Conservation (phyloP, 2,888 invertebrate genomes). For the Eristalinus aeneus region DNA sequence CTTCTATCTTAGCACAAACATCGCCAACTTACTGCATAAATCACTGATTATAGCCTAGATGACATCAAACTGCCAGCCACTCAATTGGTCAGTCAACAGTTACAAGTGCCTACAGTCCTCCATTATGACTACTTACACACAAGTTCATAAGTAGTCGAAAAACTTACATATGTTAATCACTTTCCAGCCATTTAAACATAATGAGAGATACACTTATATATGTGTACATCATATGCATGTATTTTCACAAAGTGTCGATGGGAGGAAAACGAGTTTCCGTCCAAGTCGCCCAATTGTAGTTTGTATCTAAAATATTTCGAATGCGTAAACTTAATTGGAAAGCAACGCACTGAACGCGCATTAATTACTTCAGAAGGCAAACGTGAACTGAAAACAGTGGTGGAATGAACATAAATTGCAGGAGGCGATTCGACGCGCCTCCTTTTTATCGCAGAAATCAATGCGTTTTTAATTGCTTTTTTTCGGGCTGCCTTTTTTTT, state of each 20-base stretch:
- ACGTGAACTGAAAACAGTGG: slow-evolving; percentile 13
- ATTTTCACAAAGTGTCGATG: background rate
- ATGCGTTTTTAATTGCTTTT: slow-evolving; percentile 69
- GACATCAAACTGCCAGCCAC: slow-evolving; percentile 16
- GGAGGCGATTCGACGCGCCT: slow-evolving; percentile 65
- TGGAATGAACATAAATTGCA: slow-evolving; percentile 63
- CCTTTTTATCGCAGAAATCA: slow-evolving; percentile 69
- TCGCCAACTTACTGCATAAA: slow-evolving; percentile 20
- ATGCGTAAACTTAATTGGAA: slow-evolving; percentile 61
- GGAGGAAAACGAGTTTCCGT: slow-evolving; percentile 32
- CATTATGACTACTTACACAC: background rate
- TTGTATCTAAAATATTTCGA: slow-evolving; percentile 38
- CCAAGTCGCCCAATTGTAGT: background rate
- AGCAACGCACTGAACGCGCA: slow-evolving; percentile 52
- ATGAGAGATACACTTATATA: background rate
- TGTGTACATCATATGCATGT: background rate
- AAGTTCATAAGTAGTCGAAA: background rate
- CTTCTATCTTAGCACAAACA: background rate
- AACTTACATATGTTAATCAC: slow-evolving; percentile 35
- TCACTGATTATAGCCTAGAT: slow-evolving; percentile 39
- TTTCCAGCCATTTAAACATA: slow-evolving; percentile 33
- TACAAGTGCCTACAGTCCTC: background rate
- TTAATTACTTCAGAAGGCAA: slow-evolving; percentile 59
- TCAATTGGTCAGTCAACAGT: slow-evolving; percentile 26
- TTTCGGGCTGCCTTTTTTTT: background rate